A percentile compares a stretch with the other conserved stretches of the same genome.
These are phyloP conservation scores for Ibidorhyncha struthersii DNA, from an alignment of 2,113 vertebrate species.

Conservation along the genomic window DNA sequence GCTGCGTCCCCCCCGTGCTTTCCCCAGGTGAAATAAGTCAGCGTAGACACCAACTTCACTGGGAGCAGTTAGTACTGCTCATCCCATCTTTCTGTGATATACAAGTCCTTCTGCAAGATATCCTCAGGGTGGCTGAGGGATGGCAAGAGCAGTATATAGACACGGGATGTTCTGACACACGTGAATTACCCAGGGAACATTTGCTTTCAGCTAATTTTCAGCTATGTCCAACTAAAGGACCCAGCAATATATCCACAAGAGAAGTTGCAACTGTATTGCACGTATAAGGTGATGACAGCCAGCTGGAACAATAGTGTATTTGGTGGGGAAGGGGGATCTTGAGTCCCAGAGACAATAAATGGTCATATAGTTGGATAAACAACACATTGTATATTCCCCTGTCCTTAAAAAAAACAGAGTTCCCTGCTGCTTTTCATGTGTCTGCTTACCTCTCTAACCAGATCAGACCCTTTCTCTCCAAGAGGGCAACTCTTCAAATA, in stretches of 20 bases:
- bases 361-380: background rate
- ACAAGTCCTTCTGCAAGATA: background rate
- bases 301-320: rapidly evolving
- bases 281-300: background rate
- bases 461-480: background rate
- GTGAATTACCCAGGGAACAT: background rate
- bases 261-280: background rate
- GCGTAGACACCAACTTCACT: background rate
- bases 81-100: background rate
- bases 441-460: background rate
- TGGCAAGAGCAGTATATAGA: background rate
- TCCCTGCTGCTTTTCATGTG: background rate
- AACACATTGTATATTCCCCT: background rate
- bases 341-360: background rate
- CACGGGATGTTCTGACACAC: background rate
- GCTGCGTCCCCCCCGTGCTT: background rate
- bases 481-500: background rate
- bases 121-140: background rate
- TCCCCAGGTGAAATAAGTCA: background rate
- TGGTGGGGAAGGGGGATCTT: background rate
- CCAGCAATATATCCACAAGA: background rate
- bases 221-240: background rate
- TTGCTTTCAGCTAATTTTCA: background rate
- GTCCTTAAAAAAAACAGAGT: background rate
- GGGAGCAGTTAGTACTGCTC: background rate